Conservation (phyloP, 2,888 invertebrate species). For the Congeria kusceri region DNA sequence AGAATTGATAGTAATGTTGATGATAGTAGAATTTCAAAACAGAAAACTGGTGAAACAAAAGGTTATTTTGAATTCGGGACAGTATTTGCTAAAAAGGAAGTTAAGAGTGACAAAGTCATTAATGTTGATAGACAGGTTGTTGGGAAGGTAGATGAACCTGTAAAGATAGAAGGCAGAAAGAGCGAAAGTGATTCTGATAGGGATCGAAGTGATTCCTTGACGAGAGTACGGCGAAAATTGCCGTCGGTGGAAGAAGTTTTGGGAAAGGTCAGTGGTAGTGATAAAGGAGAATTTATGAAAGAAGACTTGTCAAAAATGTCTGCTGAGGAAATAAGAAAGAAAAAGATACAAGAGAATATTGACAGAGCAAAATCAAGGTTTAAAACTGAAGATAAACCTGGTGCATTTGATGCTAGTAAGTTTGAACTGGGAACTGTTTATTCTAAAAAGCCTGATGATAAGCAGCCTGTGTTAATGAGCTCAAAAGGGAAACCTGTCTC, state of each 20-base stretch:
- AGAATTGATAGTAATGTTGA: constrained; percentile 15
- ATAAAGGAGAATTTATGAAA: constrained; percentile 18
- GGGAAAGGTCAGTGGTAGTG: constrained; percentile 28
- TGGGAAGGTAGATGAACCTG: neutral
- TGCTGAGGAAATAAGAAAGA: constrained; percentile 43
- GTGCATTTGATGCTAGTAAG: constrained; percentile 32
- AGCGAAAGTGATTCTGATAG: constrained; percentile 38
- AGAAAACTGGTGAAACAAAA: constrained; percentile 28
- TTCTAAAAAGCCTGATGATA: constrained; percentile 24
- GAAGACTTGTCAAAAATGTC: constrained; percentile 30
- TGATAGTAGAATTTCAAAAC: constrained; percentile 15
- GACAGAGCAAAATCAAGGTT: constrained; percentile 52
- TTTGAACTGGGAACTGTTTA: constrained; percentile 55
- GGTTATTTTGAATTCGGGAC: constrained; percentile 58
- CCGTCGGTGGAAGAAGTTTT: constrained; percentile 63
- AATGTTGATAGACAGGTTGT: constrained; percentile 1
- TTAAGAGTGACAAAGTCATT: constrained; percentile 32
- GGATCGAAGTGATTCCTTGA: constrained; percentile 51
- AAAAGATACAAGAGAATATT: constrained; percentile 45
- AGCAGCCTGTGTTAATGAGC: neutral
- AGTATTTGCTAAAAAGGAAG: constrained; percentile 54
- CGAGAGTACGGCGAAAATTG: constrained; percentile 48
- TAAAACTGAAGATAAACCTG: constrained; percentile 20
- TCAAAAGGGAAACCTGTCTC: neutral
- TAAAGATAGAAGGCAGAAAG: constrained; percentile 3